Evolutionary conservation across 2,113 vertebrate genomes (phyloP), one percentile per base, ranked within the genome.

Genomic region (Dissostichus mawsoni): DNA sequence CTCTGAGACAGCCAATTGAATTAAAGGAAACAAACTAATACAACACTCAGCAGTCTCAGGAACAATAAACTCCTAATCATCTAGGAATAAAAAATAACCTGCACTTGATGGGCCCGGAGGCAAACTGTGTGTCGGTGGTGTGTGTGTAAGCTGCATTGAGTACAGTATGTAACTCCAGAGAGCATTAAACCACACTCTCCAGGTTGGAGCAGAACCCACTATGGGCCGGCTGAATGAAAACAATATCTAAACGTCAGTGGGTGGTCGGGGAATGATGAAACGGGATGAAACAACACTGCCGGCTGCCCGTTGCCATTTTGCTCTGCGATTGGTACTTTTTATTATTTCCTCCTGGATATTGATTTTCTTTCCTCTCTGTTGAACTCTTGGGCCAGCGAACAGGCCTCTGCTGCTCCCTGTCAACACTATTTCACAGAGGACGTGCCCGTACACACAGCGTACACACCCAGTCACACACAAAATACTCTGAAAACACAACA

Each of bases 291-390:
- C 74, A 48, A 57, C 48, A 29, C 86, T 25, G 59, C 73, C 51
- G 33, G 58, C 63, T 58, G 50, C 71, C 71, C 29, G 0, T 14
- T 80, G 75, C 80, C 76, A 75, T 90, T 86, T 89, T 83, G 56
- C 65, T 76, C 73, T 23, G 48, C 11, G 29, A 67, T 79, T 79
- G 58, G 16, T 85, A 61, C 74, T 89, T 87, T 91, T 81, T 86
- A 84, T 83, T 80, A 90, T 84, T 88, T 86, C 64, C 78, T 61
- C 70, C 44, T 68, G 50, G 82, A 77, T 89, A 92, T 87, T 81
- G 84, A 87, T 92, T 87, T 88, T 70, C 53, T 83, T 66, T 85
- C 74, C 62, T 78, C 80, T 82, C 78, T 64, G 78, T 68, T 90
- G 82, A 88, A 85, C 79, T 77, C 70, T 29, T 56, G 47, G 71